Evolutionary conservation across 2,113 vertebrate species (phyloP).

Genomic region (Xenopus borealis): DNA sequence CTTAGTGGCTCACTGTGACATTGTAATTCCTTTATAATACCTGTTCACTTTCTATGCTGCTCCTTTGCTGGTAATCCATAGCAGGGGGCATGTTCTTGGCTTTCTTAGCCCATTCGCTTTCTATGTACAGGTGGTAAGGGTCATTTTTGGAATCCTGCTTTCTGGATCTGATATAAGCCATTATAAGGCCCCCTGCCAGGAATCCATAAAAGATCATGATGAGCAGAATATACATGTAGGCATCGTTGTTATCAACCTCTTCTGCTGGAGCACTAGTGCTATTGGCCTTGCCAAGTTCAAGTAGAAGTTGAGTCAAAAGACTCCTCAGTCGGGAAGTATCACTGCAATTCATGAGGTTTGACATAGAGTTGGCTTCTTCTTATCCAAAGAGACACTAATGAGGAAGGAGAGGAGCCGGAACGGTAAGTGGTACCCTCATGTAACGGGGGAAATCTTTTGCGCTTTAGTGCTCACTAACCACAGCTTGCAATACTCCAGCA

Average conservation of each 20-base stretch:
- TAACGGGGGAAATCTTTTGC: too few relatives aligned
- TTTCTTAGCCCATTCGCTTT: constrained; percentile 50
- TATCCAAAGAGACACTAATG: not conserved
- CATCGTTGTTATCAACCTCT: constrained; percentile 44
- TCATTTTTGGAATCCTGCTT: constrained; percentile 60
- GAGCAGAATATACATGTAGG: constrained; percentile 63
- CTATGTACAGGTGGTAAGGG: constrained; percentile 48
- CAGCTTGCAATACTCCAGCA: constrained; percentile 26
- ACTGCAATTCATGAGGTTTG: constrained; percentile 58
- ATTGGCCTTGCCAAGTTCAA: constrained; percentile 53
- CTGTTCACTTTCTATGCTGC: constrained; percentile 28
- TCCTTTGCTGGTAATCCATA: not conserved
- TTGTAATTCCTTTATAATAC: not conserved
- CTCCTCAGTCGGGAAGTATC: constrained; percentile 50
- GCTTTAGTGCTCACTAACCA: constrained; percentile 8
- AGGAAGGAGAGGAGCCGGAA: not conserved
- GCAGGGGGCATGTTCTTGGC: not conserved
- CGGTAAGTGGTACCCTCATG: not conserved
- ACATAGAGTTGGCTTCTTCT: not conserved
- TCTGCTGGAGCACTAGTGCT: constrained; percentile 31
- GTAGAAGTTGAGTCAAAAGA: constrained; percentile 55
- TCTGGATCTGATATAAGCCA: constrained; percentile 59
- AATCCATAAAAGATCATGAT: constrained; percentile 66
- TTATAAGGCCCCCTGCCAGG: constrained; percentile 61
- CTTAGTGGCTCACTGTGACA: too few relatives aligned